These are phyloP conservation scores for Homarus americanus DNA, from an alignment of 1,140 invertebrate genomes.

Conservation along the genomic window DNA sequence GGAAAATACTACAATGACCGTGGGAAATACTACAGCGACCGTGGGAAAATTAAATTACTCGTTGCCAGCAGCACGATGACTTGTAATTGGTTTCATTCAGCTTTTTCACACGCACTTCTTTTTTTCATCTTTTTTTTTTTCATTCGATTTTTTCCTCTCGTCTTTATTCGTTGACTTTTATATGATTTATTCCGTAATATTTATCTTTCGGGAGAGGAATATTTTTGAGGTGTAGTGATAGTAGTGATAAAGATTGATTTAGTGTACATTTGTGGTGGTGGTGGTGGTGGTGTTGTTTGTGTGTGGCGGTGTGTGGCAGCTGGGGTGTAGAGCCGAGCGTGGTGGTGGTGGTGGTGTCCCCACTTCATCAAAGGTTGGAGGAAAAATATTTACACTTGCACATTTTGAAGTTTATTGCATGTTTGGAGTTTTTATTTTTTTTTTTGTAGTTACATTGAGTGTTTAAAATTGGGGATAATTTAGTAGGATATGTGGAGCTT, in stretches of 20 bases:
- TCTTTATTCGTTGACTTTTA: neutral
- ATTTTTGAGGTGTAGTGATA: too few species aligned
- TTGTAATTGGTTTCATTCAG: neutral
- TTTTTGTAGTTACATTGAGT: too few species aligned
- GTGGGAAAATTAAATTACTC: neutral
- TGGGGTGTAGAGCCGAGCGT: neutral
- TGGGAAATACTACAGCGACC: neutral
- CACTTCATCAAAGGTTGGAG: neutral
- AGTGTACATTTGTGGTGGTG: too few species aligned
- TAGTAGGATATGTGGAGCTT: too few species aligned
- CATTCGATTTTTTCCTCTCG: neutral
- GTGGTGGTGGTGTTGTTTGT: neutral
- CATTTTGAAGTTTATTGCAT: neutral
- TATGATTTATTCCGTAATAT: neutral
- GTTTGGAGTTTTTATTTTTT: neutral
- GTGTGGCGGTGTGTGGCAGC: neutral
- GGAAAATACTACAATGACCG: neutral
- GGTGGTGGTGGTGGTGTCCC: neutral
- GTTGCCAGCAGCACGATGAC: neutral
- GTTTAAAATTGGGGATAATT: too few species aligned
- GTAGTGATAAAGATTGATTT: too few species aligned
- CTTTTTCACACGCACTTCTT: neutral
- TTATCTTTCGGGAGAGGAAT: too few species aligned
- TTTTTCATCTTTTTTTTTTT: neutral
- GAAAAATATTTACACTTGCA: neutral